phyloP scores from a whole-genome alignment of 2,113 vertebrate species.

The Chloebia gouldiae region DNA sequence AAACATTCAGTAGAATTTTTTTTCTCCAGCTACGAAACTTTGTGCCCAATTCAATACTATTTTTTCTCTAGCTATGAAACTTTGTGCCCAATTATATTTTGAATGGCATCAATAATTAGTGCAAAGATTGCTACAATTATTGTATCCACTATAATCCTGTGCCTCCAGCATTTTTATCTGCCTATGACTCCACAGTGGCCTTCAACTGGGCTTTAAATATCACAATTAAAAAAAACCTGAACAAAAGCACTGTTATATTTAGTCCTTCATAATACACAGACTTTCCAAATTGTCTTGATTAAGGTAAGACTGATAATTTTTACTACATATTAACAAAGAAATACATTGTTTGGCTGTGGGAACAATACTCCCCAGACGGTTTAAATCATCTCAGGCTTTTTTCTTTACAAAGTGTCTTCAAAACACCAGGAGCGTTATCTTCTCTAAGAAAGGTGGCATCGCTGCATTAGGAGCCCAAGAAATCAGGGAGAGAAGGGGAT shows the following conservation, averaged over 20 bases:
- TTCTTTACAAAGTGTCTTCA: not conserved
- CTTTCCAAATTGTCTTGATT: not conserved
- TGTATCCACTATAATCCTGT: not conserved
- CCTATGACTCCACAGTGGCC: not conserved
- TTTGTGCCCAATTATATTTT: not conserved
- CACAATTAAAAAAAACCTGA: not conserved
- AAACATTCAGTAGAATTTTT: not conserved
- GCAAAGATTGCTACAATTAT: not conserved
- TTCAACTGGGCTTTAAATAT: slow-evolving; percentile 16
- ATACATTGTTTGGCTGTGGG: not conserved
- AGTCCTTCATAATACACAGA: not conserved
- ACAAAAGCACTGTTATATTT: not conserved
- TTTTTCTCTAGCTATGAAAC: not conserved
- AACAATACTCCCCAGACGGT: not conserved
- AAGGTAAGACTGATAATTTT: not conserved
- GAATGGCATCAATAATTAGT: not conserved
- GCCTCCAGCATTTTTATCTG: not conserved
- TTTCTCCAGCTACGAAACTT: not conserved
- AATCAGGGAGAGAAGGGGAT: not conserved
- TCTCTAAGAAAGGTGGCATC: not conserved
- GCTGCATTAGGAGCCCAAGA: not conserved
- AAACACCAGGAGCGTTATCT: not conserved
- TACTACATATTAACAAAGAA: not conserved
- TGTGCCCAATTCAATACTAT: not conserved
- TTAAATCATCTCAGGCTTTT: not conserved